Base-by-base conservation (phyloP, 2,113 vertebrate genomes). In the Tupaia chinensis region DNA sequence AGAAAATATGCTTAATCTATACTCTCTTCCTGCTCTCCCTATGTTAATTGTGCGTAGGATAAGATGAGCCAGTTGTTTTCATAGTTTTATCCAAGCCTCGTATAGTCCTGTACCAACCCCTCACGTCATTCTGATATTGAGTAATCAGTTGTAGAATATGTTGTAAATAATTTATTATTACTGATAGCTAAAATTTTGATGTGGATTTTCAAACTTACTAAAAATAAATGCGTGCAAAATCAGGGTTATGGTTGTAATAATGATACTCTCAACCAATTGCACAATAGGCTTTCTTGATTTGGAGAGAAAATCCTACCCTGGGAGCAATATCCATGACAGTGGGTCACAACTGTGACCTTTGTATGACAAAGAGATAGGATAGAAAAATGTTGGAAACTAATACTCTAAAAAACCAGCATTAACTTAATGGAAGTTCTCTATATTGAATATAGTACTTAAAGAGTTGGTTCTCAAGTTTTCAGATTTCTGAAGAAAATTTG, bases 301-400 rank as follows among this genome's bases (percentile, higher is more conserved):
- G 66, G 5, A 10, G 10, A 91, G 34, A 69, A 73, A 96, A 90
- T 32, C 32, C 32, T 68, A 56, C 44, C 27, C 15, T 87, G 32
- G 65, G 89, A 90, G 27, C 9, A 17, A 76, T 58, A 61, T 2
- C 27, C 32, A 77, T 34, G 23, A 27, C 25, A 72, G 44, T 74
- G 58, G 73, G 58, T 66, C 58, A 68, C 13, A 73, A 22, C 34
- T 32, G 53, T 63, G 56, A 65, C n/a, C 15, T 9, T 79, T 53
- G 0, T 63, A 65, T 69, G 69, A 60, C 32, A 96, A 96, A 69
- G 13, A 22, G 44, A 65, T 66, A 89, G 60, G 20, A 54, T 12
- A 89, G n/a, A 84, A 93, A 92, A 92, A 76, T 72, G 65, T 79
- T 85, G 32, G 60, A 76, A 93, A 82, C 34, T 86, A 74, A 86